A percentile compares a stretch with the other conserved stretches of the same genome.
These are phyloP conservation scores for Equus przewalskii DNA, from an alignment of 2,113 vertebrate genomes.

Conservation along the genomic window DNA sequence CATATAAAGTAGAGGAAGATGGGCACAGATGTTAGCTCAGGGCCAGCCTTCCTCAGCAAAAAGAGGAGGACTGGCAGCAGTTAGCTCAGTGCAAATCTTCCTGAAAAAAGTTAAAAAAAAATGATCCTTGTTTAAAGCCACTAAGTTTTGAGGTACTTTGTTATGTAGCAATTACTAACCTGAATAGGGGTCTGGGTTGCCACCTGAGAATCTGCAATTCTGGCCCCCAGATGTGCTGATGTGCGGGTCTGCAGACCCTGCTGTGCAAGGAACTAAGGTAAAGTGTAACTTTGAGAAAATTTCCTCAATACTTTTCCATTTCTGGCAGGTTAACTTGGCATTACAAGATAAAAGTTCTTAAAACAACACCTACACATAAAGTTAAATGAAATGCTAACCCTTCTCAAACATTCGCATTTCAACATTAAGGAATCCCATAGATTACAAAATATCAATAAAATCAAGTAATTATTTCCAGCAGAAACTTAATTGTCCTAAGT, in stretches of 20 bases:
- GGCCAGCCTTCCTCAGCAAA: too few species aligned
- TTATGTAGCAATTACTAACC: not conserved
- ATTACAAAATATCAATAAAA: not conserved
- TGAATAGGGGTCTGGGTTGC: not conserved
- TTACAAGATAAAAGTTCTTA: not conserved
- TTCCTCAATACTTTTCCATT: not conserved
- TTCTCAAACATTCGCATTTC: not conserved
- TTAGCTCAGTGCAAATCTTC: too few species aligned
- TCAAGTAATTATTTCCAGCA: not conserved
- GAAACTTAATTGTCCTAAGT: not conserved
- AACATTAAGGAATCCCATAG: not conserved
- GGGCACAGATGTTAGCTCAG: too few species aligned
- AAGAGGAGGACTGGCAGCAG: too few species aligned
- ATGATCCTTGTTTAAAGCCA: not conserved
- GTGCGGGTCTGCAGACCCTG: rapidly evolving
- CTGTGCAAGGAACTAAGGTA: too few species aligned
- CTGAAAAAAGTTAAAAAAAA: too few species aligned
- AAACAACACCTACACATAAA: not conserved
- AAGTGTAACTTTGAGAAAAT: not conserved
- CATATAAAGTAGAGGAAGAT: too few species aligned
- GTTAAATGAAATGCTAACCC: not conserved
- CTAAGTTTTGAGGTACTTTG: not conserved
- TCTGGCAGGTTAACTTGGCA: not conserved
- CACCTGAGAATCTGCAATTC: not conserved
- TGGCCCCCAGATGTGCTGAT: not conserved